Conservation (phyloP, 2,113 vertebrate species). For the Oxyruncus cristatus region DNA sequence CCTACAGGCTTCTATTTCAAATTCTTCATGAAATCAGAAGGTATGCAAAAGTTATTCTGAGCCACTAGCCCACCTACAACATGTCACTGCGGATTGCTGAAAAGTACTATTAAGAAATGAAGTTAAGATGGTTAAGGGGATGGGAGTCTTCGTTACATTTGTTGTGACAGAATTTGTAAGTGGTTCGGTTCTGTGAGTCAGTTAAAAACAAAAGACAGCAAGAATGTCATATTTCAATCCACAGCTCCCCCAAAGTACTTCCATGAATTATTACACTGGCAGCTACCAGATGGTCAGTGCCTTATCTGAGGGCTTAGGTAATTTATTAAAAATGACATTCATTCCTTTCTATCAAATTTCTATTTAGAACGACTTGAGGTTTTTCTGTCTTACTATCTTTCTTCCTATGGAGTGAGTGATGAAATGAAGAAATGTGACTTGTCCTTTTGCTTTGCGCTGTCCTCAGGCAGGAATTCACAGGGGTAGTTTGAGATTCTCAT, state of each 20-base stretch:
- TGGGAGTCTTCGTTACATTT: conserved; percentile 8
- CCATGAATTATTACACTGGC: not conserved
- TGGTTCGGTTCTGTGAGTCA: not conserved
- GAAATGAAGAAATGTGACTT: not conserved
- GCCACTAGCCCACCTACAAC: conserved; percentile 49
- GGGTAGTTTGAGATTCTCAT: not conserved
- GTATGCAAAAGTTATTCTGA: conserved; percentile 55
- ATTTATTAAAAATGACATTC: not conserved
- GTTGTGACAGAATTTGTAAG: conserved; percentile 42
- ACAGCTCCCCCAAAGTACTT: conserved; percentile 6
- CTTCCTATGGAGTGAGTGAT: not conserved
- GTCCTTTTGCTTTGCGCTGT: not conserved
- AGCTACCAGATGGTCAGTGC: conserved; percentile 44
- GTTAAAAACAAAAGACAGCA: not conserved
- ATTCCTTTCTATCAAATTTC: not conserved
- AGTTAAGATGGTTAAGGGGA: not conserved
- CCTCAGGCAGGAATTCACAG: not conserved
- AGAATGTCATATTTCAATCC: not conserved
- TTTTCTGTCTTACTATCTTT: not conserved
- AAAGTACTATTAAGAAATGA: conserved; percentile 15
- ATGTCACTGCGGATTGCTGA: conserved; percentile 44
- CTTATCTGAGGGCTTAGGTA: conserved; percentile 20
- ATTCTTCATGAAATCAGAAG: conserved; percentile 47
- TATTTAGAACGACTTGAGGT: not conserved
- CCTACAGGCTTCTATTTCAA: conserved; percentile 74